These are phyloP conservation scores for Diorhabda sublineata DNA, from an alignment of 1,140 invertebrate genomes.

Conservation along the genomic window DNA sequence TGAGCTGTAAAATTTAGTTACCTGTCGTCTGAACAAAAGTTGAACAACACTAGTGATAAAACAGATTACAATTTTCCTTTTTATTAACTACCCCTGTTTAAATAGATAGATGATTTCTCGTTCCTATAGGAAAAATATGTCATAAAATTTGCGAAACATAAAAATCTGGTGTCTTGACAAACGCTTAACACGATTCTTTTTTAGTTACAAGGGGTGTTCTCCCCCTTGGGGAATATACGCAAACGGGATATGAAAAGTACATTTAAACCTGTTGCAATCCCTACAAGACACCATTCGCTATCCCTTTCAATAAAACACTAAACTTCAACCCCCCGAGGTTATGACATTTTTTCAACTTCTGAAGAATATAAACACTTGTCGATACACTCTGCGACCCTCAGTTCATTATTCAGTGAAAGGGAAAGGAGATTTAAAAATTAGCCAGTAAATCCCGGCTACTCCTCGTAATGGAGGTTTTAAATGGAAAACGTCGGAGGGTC, in stretches of 20 bases:
- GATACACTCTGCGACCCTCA: constrained; percentile 17
- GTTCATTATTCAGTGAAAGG: constrained; percentile 19
- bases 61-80: not conserved
- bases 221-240: constrained; percentile 28
- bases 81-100: too few species aligned
- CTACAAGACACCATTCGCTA: constrained; percentile 25
- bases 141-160: constrained; percentile 8
- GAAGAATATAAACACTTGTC: constrained; percentile 32
- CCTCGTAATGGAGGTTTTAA: not conserved
- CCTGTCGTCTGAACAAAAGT: too few species aligned
- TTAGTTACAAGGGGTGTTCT: constrained; percentile 20
- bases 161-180: constrained; percentile 18
- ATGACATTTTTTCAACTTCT: constrained; percentile 31
- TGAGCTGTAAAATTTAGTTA: too few species aligned
- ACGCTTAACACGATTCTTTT: constrained; percentile 8
- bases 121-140: not conserved
- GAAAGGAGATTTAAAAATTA: constrained; percentile 28
- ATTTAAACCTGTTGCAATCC: constrained; percentile 42
- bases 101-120: too few species aligned
- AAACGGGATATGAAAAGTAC: constrained; percentile 38
- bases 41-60: too few species aligned
- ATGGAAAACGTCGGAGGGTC: too few species aligned
- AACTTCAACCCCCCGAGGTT: constrained; percentile 30
- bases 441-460: constrained; percentile 15
- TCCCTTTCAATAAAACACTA: constrained; percentile 33